Evolutionary conservation across 1,140 invertebrate genomes (phyloP).

Genomic region (Pogonus chalceus): DNA sequence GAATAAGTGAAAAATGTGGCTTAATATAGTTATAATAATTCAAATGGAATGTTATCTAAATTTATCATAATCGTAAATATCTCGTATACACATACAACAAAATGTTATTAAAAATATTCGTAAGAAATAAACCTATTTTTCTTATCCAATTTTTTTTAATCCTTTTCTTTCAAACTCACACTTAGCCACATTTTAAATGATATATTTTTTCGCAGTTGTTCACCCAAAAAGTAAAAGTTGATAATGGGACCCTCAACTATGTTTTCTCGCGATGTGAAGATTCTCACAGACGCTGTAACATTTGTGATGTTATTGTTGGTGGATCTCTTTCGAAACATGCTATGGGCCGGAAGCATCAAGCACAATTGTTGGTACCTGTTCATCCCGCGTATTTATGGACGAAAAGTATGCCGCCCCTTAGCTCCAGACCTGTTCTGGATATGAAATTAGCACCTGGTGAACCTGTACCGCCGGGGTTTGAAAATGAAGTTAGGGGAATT

Average conservation of each 20-base stretch:
- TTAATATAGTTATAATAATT: too few relatives aligned
- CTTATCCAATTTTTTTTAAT: too few relatives aligned
- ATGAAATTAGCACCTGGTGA: constrained; percentile 49
- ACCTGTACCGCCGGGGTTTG: constrained; percentile 59
- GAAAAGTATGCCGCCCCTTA: too few relatives aligned
- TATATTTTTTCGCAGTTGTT: not conserved
- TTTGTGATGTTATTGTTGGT: constrained; percentile 31
- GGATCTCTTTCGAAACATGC: constrained; percentile 31
- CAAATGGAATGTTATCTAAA: too few relatives aligned
- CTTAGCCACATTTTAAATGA: too few relatives aligned
- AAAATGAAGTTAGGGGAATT: constrained; percentile 45
- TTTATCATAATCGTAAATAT: too few relatives aligned
- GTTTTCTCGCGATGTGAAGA: not conserved
- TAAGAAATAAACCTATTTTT: too few relatives aligned
- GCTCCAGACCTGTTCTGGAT: not conserved
- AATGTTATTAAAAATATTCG: too few relatives aligned
- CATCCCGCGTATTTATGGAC: constrained; percentile 2
- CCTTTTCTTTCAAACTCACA: too few relatives aligned
- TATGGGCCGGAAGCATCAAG: constrained; percentile 26
- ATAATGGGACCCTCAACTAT: not conserved
- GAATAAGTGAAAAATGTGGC: too few relatives aligned
- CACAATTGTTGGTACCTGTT: constrained; percentile 9
- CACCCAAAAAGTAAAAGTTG: not conserved
- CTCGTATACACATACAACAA: too few relatives aligned
- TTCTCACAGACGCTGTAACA: constrained; percentile 22